Conservation (phyloP, 2,888 invertebrate species). For the Cantharis rustica region DNA sequence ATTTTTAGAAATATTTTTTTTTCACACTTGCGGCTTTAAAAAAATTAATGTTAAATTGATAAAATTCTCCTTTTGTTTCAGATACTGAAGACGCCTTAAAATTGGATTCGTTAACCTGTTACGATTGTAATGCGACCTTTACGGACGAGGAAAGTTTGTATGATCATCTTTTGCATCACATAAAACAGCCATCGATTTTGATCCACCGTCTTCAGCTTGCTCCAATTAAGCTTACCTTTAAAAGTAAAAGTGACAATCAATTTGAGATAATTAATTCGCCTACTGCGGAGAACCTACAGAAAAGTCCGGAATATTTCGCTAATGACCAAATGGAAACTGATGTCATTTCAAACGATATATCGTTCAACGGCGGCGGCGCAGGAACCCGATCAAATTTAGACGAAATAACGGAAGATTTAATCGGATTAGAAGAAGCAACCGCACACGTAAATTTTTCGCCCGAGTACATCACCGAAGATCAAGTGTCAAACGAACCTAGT, state of each 20-base stretch:
- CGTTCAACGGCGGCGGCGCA: slow-evolving; percentile 36
- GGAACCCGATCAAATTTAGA: slow-evolving; percentile 16
- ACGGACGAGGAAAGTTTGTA: slow-evolving; percentile 57
- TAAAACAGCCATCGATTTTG: slow-evolving; percentile 60
- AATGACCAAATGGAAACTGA: slow-evolving; percentile 50
- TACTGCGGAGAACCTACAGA: slow-evolving; percentile 10
- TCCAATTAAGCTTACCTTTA: slow-evolving; percentile 58
- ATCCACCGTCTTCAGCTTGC: slow-evolving; percentile 58
- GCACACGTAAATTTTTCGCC: slow-evolving; percentile 45
- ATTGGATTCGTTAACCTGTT: slow-evolving; percentile 52
- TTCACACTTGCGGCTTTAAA: too few relatives aligned
- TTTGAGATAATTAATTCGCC: slow-evolving; percentile 51
- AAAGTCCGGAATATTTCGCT: slow-evolving; percentile 48
- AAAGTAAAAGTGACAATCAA: slow-evolving; percentile 46
- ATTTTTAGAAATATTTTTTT: background rate
- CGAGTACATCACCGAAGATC: slow-evolving; percentile 39
- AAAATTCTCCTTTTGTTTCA: background rate
- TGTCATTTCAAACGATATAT: slow-evolving; percentile 45
- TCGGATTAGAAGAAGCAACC: slow-evolving; percentile 14
- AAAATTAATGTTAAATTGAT: background rate
- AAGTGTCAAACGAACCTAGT: slow-evolving; percentile 15
- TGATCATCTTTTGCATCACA: slow-evolving; percentile 62
- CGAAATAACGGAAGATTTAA: slow-evolving; percentile 31
- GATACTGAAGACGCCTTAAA: slow-evolving; percentile 6
- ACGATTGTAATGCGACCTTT: slow-evolving; percentile 61